Evolutionary conservation across 1,140 invertebrate genomes (phyloP), one percentile per base, ranked within the genome.

Genomic region (Brachionus plicatilis): DNA sequence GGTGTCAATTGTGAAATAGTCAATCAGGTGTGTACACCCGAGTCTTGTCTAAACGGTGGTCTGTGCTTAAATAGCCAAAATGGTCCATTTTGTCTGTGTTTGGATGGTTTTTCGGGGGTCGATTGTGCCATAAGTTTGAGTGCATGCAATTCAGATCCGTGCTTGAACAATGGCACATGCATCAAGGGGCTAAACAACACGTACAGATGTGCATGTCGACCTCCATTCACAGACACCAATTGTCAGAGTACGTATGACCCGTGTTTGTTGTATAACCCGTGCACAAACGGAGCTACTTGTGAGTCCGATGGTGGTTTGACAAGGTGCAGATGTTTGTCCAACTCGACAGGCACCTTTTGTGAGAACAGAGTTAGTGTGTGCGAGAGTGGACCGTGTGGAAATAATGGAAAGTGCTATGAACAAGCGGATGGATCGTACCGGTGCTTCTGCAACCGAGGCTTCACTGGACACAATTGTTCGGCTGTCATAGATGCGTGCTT

Each of bases 401-500:
- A 7, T 8, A 53, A 53, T 53, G 75, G 75, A n/a, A 53, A 33
- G 14, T 78, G 75, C 33, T 72, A 85, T 8, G 20, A 66, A 43
- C 20, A 66, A 12, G 37, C 1, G 9, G 45, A 65, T 29, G 27
- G 24, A 1, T 27, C 41, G 14, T 84, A 50, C 27, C 24, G 47
- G 20, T 98, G 96, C 87, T 94, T 96, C 87, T 98, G 96, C 90
- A 88, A 94, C 56, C 93, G 95, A 50, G 96, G 96, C 29, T 84
- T 11, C 20, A 45, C 86, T 86, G 95, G 94, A 3, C 90, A 91
- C 4, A 92, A 92, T 80, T 97, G 96, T 88, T 94, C 97, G 86
- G 92, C 93, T 0, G 95, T 97, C 86, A 94, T 97, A n/a, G 94
- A 98, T 88, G 96, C 98, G 87, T 99, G 97, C 88, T 90, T 92